Evolutionary conservation across 53 echinoderm and acorn worm species (phyloP), one percentile per base, ranked within the genome.

Genomic region (Mesocentrotus franciscanus): DNA sequence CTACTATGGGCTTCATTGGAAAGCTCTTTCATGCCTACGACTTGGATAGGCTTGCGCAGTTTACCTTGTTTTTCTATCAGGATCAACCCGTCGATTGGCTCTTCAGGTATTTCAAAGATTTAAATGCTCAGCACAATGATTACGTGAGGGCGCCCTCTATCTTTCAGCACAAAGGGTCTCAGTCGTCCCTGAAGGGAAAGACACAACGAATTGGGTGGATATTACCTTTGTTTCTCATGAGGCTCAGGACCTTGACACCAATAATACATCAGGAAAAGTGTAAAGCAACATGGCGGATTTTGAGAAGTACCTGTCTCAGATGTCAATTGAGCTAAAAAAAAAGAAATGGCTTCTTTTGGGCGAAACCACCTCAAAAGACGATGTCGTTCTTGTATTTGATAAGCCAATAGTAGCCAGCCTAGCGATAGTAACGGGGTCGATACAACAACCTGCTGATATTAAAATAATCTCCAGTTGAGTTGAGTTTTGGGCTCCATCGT

Each of bases 41-140:
- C 55, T 96, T 98, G n/a, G 91, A 85, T 14, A 92, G 96, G 12
- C 89, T 98, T 49, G 91, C 97, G 10, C 97, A 97, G 85, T 98
- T 98, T 85, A 94, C 95, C 70, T 42, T 98, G 59, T 84, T 98
- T 60, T 98, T 98, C 90, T 98, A 96, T 59, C 96, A 98, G 30
- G 97, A 98, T 29, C 99, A 98, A 57, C 99, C 99, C 10, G 94
- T 98, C 12, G 99, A 98, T 92, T 98, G 95, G 90, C 94, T 98
- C 79, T 96, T 90, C 56, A 96, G 96, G 27, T 98, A 96, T 56
- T 97, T 96, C 92, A 96, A 96, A 70, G 93, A 59, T 35, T 92
- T 98, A 10, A 96, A 96, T 56, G 97, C 95, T 9, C 99, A 98
- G 95, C 90, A 95, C 93, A 95, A 97, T 64, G 89, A 93, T 9